Base-by-base conservation (phyloP, 2,888 invertebrate species). In the Sinelater perroti region DNA sequence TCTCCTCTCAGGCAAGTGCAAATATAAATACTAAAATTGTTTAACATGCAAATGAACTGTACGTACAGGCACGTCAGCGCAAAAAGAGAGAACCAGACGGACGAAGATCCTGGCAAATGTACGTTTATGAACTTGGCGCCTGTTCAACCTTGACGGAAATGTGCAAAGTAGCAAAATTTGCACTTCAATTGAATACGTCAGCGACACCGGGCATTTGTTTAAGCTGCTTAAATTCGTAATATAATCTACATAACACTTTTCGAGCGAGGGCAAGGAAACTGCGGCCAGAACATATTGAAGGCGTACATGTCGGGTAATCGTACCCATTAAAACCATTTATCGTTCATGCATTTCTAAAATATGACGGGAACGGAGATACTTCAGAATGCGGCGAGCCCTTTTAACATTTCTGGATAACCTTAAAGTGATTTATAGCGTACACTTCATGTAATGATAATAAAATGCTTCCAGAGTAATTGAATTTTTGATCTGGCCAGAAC, bases 401-500 rank as follows among this genome's bases (percentile, higher is more conserved):
- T 13, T 30, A 44, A 26, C 17, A 30, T 30, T 30, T 17, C 17
- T 17, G 44, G 44, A 44, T 44, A 44, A 44, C 44, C 44, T 44
- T 17, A 44, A 14, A 28, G 30, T 44, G 44, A 44, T 44, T 44
- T 44, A 44, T 30, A 10, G 30, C 11, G 17, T 18, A 44, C 17
- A 44, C 11, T 44, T 44, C 28, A 17, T 44, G 44, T 28, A 14
- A 44, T 44, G 30, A 44, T 44, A 44, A 44, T 44, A 28, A 44
- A 44, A 44, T 44, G 10, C 30, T 30, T 28, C 30, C 30, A 28
- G 8, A 7, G 44, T 44, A 44, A 44, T 44, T 44, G 44, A 44
- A 44, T 44, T 44, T 44, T 44, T 44, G 24, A 40, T 40, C 20
- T 24, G 24, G 11, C 24, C 3, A 14, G 5, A 35, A 14, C 10